phyloP scores from a whole-genome alignment of 2,888 invertebrate species.

The Amblyjoppa fuscipennis region DNA sequence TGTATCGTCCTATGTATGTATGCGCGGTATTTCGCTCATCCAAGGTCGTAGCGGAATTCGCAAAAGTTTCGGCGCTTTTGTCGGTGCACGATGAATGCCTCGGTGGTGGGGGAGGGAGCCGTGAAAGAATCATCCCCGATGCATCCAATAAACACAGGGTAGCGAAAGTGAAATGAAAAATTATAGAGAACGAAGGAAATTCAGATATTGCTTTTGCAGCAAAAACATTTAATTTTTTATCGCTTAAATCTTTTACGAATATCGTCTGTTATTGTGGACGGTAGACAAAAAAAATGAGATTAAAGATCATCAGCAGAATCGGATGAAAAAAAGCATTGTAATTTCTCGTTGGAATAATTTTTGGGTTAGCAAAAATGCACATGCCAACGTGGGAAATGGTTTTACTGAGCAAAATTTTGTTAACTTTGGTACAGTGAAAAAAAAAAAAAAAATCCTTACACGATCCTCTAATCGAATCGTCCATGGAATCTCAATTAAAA shows the following conservation, averaged over 20 bases:
- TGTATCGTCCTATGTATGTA: constrained; percentile 59
- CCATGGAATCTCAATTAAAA: constrained; percentile 31
- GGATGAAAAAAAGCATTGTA: too few species aligned
- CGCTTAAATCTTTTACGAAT: too few species aligned
- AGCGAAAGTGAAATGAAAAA: constrained; percentile 51
- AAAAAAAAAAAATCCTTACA: neutral
- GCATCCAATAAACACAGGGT: constrained; percentile 65
- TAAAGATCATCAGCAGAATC: too few species aligned
- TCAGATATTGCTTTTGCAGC: neutral
- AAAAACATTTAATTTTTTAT: too few species aligned
- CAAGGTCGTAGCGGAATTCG: constrained; percentile 72
- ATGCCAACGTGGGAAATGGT: too few species aligned
- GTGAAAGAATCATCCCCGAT: constrained; percentile 56
- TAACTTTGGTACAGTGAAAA: neutral
- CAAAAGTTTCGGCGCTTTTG: constrained; percentile 68
- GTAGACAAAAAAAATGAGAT: too few species aligned
- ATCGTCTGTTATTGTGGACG: too few species aligned
- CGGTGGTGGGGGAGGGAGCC: constrained; percentile 25
- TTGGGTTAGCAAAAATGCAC: neutral
- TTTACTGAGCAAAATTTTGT: neutral
- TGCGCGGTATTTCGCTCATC: constrained; percentile 65
- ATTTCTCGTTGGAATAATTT: neutral
- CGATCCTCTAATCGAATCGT: neutral
- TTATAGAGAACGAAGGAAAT: constrained; percentile 20
- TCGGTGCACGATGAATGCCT: constrained; percentile 73